Percentiles rank a stretch among this genome's conserved stretches.
Evolutionary conservation across 2,888 invertebrate species (phyloP).

Genomic region (Protophormia terraenovae): DNA sequence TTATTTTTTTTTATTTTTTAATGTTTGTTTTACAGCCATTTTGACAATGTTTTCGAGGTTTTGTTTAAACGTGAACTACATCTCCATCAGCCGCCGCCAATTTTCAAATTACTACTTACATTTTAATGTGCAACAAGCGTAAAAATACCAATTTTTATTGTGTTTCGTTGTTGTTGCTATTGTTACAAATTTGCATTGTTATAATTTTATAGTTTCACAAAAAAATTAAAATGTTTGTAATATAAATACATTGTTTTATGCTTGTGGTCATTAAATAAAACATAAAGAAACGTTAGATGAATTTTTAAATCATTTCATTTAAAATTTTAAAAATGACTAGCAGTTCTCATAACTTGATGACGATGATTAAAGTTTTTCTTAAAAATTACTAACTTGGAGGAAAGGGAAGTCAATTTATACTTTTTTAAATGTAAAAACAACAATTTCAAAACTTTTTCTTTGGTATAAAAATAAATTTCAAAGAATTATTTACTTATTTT

Average conservation of each 20-base stretch:
- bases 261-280: background rate
- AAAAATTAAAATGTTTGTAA: conserved; percentile 10
- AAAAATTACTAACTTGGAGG: no score
- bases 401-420: no score
- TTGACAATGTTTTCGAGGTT: conserved; percentile 10
- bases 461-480: no score
- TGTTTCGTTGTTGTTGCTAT: background rate
- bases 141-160: conserved; percentile 52
- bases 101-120: conserved; percentile 46
- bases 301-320: background rate
- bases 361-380: no score
- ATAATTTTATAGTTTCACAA: conserved; percentile 4
- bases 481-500: background rate
- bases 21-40: conserved; percentile 28
- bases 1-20: no score
- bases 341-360: no score
- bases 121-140: conserved; percentile 60
- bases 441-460: no score
- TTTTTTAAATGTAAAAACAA: no score
- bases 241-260: background rate
- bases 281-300: background rate
- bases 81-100: conserved; percentile 13
- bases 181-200: conserved; percentile 33
- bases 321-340: no score
- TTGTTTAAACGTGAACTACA: conserved; percentile 21